phyloP scores from a whole-genome alignment of 2,888 invertebrate genomes.

The Nasonovia ribisnigri region DNA sequence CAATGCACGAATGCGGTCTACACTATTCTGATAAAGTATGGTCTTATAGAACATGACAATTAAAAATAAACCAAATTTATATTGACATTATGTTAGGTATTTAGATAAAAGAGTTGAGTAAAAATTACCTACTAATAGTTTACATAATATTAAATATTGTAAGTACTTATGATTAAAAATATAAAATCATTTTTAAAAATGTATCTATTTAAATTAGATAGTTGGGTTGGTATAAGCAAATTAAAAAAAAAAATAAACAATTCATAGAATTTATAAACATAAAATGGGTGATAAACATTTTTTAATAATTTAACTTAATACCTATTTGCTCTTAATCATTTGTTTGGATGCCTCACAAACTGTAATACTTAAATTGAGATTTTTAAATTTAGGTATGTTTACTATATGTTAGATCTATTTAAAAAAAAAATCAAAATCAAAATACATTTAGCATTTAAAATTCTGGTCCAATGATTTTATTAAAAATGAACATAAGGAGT shows the following conservation, averaged over 20 bases:
- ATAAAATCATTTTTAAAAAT: no score
- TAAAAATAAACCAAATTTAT: neutral
- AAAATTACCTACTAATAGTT: neutral
- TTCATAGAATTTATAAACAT: neutral
- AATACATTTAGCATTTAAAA: neutral
- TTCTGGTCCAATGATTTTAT: neutral
- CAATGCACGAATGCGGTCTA: no score
- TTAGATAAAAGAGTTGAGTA: no score
- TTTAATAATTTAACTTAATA: neutral
- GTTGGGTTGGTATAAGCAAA: neutral
- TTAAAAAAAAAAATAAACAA: neutral
- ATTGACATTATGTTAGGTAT: neutral
- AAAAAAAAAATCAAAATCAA: no score
- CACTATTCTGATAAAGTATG: no score
- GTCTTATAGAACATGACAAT: no score
- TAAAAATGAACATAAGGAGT: neutral
- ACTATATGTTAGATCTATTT: neutral
- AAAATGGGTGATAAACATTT: neutral
- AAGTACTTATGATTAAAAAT: neutral
- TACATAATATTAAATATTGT: neutral
- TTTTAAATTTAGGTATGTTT: neutral
- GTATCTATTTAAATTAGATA: neutral
- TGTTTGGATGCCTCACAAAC: neutral
- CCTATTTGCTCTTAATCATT: neutral
- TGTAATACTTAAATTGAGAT: neutral